A percentile compares a stretch with the other conserved stretches of the same genome.
Evolutionary conservation across 1,140 invertebrate genomes (phyloP).

Genomic region (Streblospio benedicti): DNA sequence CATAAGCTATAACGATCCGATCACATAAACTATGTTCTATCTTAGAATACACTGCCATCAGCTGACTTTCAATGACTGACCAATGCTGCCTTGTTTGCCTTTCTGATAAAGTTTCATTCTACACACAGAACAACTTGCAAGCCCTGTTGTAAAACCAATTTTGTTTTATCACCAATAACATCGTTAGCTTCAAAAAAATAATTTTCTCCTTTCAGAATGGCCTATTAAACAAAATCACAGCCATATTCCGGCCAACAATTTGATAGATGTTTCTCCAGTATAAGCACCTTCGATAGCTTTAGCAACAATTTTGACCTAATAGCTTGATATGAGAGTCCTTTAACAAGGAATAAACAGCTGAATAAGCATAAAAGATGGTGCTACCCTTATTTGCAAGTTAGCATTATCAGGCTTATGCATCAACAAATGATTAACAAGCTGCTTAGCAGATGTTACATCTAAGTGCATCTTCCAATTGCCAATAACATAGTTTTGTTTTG

Average conservation of each 20-base stretch:
- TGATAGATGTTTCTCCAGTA: not conserved
- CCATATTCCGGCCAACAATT: not conserved
- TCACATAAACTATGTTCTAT: not conserved
- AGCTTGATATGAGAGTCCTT: not conserved
- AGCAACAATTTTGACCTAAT: not conserved
- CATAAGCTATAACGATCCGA: conserved; percentile 79
- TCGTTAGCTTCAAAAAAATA: not conserved
- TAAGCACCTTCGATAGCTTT: not conserved
- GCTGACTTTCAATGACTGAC: not conserved
- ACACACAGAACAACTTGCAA: not conserved
- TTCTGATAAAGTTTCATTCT: not conserved
- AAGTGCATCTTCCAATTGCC: not conserved
- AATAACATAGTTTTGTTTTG: too few relatives aligned
- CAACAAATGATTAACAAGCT: not conserved
- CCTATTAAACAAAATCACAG: not conserved
- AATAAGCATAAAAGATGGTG: not conserved
- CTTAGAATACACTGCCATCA: not conserved
- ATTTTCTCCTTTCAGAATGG: not conserved
- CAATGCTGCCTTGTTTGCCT: not conserved
- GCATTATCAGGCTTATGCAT: not conserved
- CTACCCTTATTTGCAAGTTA: not conserved
- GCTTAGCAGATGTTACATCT: not conserved
- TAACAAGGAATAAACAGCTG: not conserved
- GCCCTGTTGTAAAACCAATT: not conserved
- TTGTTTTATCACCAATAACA: not conserved